phyloP scores from a whole-genome alignment of 2,797 vertebrate species.

The Clamator glandarius region DNA sequence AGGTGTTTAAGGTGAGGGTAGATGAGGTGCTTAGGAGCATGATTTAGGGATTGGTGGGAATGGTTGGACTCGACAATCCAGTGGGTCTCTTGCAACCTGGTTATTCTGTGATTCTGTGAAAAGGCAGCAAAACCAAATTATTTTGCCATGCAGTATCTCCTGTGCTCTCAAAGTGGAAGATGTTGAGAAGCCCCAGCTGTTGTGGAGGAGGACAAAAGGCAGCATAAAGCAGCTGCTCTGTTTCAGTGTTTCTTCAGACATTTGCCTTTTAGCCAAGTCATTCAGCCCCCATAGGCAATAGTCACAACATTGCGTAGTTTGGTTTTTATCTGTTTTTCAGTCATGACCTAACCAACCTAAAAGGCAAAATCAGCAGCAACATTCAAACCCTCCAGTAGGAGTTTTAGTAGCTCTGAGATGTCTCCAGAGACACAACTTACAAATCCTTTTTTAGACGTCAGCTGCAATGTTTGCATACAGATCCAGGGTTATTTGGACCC shows the following conservation, averaged over 20 bases:
- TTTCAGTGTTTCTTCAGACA: neutral
- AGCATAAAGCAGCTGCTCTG: slow-evolving; percentile 5
- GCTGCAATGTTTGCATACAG: neutral
- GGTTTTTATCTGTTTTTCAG: slow-evolving; percentile 6
- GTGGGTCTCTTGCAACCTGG: too few species aligned
- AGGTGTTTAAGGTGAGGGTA: too few species aligned
- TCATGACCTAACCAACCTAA: neutral
- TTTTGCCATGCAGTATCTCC: neutral
- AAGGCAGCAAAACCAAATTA: neutral
- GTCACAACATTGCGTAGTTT: slow-evolving; percentile 21
- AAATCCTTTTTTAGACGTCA: neutral
- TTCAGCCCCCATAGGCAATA: neutral
- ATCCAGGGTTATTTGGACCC: neutral
- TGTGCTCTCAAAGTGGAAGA: neutral
- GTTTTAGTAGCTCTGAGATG: neutral
- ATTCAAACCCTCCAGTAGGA: neutral
- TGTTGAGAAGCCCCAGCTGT: neutral
- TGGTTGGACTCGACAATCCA: too few species aligned
- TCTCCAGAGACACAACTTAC: neutral
- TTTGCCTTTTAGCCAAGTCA: neutral
- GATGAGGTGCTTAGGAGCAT: too few species aligned
- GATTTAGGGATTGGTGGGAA: too few species aligned
- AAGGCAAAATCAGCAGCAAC: neutral
- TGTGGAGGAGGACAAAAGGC: neutral
- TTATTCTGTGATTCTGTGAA: too few species aligned